A percentile compares a stretch with the other conserved stretches of the same genome.
Evolutionary conservation across 2,888 invertebrate genomes (phyloP).

Genomic region (Cephonodes hylas): DNA sequence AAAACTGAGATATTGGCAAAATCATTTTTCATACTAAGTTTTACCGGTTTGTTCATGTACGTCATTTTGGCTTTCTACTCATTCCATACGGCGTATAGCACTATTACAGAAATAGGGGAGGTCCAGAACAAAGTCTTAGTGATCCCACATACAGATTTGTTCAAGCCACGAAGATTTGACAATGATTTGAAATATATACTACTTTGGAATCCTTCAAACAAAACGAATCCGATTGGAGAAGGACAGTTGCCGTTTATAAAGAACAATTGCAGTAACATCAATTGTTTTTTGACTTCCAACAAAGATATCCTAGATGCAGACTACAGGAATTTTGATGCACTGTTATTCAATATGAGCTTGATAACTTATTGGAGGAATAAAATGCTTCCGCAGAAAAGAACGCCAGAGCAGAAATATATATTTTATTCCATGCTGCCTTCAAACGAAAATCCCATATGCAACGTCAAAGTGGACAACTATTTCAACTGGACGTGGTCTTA

Average conservation of each 20-base stretch:
- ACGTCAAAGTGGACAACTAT: constrained; percentile 45
- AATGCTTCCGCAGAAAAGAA: constrained; percentile 43
- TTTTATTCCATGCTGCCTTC: constrained; percentile 56
- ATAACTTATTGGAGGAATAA: constrained; percentile 33
- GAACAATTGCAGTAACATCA: constrained; percentile 47
- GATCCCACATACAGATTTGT: constrained; percentile 15
- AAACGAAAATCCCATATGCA: constrained; percentile 50
- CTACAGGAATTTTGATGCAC: constrained; percentile 55
- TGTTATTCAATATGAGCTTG: constrained; percentile 52
- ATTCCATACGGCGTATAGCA: constrained; percentile 49
- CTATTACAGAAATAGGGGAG: constrained; percentile 31
- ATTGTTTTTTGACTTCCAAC: constrained; percentile 60
- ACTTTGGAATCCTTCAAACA: constrained; percentile 43
- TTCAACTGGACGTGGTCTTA: constrained; percentile 77
- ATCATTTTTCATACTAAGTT: constrained; percentile 61
- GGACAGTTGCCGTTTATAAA: constrained; percentile 48
- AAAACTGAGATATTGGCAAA: constrained; percentile 55
- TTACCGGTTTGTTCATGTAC: constrained; percentile 57
- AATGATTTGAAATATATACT: constrained; percentile 54
- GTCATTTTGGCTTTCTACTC: constrained; percentile 56
- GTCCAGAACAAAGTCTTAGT: constrained; percentile 24
- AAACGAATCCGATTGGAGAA: constrained; percentile 28
- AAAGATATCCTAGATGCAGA: constrained; percentile 39
- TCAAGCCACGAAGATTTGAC: constrained; percentile 19
- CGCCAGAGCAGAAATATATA: constrained; percentile 56